Percentiles rank a stretch among this genome's conserved stretches.
Evolutionary conservation across 2,888 invertebrate species (phyloP).

Genomic region (Biston stratarius): DNA sequence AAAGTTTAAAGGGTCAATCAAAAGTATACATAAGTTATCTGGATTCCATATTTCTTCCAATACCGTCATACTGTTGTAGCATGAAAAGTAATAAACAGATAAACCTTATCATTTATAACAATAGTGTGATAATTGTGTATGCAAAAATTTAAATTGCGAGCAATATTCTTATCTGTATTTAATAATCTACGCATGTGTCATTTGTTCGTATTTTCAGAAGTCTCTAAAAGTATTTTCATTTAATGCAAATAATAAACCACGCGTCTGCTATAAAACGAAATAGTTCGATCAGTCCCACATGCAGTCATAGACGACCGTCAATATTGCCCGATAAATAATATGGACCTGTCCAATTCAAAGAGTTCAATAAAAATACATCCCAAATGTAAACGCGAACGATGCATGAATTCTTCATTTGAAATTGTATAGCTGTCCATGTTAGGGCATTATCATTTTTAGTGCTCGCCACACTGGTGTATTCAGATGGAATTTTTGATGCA

Average conservation of each 20-base stretch:
- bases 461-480: slow-evolving; percentile 85
- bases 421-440: slow-evolving; percentile 83
- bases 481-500: slow-evolving; percentile 88
- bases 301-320: slow-evolving; percentile 53
- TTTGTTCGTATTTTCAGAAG: too few relatives aligned
- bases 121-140: too few relatives aligned
- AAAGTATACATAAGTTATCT: too few relatives aligned
- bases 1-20: too few relatives aligned
- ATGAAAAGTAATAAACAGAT: too few relatives aligned
- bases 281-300: slow-evolving; percentile 53
- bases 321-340: slow-evolving; percentile 73
- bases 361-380: slow-evolving; percentile 82
- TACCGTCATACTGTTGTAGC: too few relatives aligned
- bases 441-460: slow-evolving; percentile 87
- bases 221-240: neutral
- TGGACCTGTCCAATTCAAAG: slow-evolving; percentile 71
- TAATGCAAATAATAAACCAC: slow-evolving; percentile 36
- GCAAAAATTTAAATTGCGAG: too few relatives aligned
- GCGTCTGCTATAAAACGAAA: slow-evolving; percentile 45
- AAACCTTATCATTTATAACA: too few relatives aligned
- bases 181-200: too few relatives aligned
- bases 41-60: too few relatives aligned
- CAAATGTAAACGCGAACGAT: slow-evolving; percentile 77
- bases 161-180: too few relatives aligned
- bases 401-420: slow-evolving; percentile 85